Conservation (phyloP, 2,113 vertebrate genomes). For the Fregata magnificens region DNA sequence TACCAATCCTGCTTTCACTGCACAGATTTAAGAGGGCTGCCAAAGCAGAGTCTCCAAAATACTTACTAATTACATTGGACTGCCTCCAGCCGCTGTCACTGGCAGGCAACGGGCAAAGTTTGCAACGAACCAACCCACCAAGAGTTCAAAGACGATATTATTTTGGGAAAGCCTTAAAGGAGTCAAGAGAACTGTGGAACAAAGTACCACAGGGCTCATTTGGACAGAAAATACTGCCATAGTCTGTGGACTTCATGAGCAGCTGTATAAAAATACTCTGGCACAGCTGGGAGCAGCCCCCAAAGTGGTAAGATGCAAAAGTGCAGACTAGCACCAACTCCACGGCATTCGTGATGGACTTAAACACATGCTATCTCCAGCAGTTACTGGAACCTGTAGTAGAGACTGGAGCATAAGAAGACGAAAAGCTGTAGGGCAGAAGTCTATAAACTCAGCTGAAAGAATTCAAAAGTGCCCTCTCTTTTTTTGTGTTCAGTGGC, state of each 20-base stretch:
- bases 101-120: neutral
- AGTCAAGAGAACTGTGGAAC: neutral
- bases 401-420: neutral
- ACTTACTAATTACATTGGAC: slow-evolving; percentile 48
- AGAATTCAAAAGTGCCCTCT: fast-evolving
- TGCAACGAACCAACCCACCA: neutral
- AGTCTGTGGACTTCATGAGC: neutral
- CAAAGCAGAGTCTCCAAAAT: slow-evolving; percentile 24
- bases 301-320: neutral
- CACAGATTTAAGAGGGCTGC: slow-evolving; percentile 36
- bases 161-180: neutral
- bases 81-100: neutral
- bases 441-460: neutral
- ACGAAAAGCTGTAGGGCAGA: neutral
- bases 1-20: slow-evolving; percentile 27
- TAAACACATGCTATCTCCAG: neutral
- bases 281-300: neutral
- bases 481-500: neutral
- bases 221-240: neutral
- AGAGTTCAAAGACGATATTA: neutral
- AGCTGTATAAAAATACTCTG: neutral
- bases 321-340: neutral
- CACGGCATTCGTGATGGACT: neutral
- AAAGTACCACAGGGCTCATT: neutral
- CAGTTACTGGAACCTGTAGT: neutral